Base-by-base conservation (phyloP, 2,888 invertebrate genomes). In the Blera fallax region DNA sequence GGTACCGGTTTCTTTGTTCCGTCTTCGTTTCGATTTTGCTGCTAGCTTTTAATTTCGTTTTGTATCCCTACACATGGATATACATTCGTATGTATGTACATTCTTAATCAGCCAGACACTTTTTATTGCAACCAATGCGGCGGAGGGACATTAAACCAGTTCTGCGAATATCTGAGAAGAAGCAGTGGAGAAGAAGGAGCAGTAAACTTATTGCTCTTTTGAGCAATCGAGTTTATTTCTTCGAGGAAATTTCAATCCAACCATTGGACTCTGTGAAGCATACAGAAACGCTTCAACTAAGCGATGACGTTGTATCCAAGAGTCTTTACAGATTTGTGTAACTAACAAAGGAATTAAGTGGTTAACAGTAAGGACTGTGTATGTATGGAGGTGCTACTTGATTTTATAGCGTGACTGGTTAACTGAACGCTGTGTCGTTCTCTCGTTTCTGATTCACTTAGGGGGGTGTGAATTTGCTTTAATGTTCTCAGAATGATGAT, bases 1-100 rank as follows among this genome's bases (percentile, higher is more conserved):
- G 45, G 64, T 65, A 52, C 80, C 69, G 58, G 70, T 76, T 84
- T 79, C 84, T 84, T 84, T 84, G 79, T 84, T 74, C 58, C 74
- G 43, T 70, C 74, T 80, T 32, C 37, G 70, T 64, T 76, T 69
- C 40, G 27, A 34, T 65, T 58, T 56, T 27, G 14, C n/a, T 27
- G 60, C 18, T 27, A 48, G 73, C 18, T 40, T 34, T 73, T 73
- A 43, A 29, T 62, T 76, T 76, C 40, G 24, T 64, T 62, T 62
- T 62, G 27, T 50, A 67, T 69, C 45, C n/a, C 32, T 43, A 54
- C 69, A 80, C 69, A 74, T 65, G 84, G 70, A n/a, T n/a, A n/a
- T n/a, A n/a, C n/a, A n/a, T n/a, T n/a, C n/a, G n/a, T n/a, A n/a
- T n/a, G n/a, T n/a, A n/a, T n/a, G 18, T 29, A 56, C 69, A 79